Conservation (phyloP, 2,797 vertebrate species). For the Sebastes elongatus region DNA sequence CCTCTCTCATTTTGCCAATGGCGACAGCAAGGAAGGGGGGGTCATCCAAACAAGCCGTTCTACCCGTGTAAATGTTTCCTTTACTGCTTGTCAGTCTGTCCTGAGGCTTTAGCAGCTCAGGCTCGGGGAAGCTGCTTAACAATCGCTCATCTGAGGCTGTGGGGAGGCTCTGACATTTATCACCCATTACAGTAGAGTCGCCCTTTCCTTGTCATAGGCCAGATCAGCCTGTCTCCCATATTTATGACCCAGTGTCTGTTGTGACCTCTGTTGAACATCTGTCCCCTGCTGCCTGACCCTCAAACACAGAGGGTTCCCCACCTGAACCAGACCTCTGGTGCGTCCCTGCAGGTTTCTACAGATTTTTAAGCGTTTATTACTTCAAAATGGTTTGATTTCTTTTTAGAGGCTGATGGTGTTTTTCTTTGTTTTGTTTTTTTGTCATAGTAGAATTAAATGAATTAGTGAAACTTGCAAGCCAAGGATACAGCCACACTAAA, state of each 20-base stretch:
- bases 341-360: not conserved
- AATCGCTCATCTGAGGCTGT: slow-evolving; percentile 70
- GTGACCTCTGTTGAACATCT: slow-evolving; percentile 61
- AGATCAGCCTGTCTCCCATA: slow-evolving; percentile 67
- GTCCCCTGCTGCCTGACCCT: slow-evolving; percentile 57
- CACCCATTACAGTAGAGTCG: slow-evolving; percentile 68
- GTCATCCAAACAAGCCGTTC: slow-evolving; percentile 75
- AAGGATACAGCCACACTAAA: not conserved
- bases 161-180: slow-evolving; percentile 72
- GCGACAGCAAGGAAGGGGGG: slow-evolving; percentile 37
- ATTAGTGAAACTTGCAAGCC: not conserved
- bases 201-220: slow-evolving; percentile 69
- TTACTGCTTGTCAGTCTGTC: slow-evolving; percentile 70
- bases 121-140: slow-evolving; percentile 65
- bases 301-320: slow-evolving; percentile 19
- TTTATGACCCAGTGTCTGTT: slow-evolving; percentile 67
- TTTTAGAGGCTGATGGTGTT: not conserved
- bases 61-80: slow-evolving; percentile 74
- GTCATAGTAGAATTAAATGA: not conserved
- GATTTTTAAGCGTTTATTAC: not conserved
- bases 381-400: not conserved
- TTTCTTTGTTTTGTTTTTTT: not conserved
- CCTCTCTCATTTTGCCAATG: slow-evolving; percentile 56
- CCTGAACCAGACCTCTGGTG: slow-evolving; percentile 22
- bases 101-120: slow-evolving; percentile 35